These are phyloP conservation scores for Botia almorhae DNA, from an alignment of 2,797 vertebrate genomes.

Conservation along the genomic window DNA sequence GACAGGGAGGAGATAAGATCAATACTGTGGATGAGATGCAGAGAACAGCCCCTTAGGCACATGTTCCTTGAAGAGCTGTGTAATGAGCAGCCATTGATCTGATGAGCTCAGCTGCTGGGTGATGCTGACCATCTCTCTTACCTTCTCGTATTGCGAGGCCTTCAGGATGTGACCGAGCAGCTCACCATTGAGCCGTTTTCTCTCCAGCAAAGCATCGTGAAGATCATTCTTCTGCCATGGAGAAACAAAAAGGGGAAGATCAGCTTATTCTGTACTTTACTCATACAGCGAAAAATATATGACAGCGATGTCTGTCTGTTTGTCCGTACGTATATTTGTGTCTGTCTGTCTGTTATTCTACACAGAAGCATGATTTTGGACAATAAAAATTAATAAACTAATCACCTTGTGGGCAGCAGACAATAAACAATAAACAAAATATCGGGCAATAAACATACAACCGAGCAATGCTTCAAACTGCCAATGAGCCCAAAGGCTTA, in stretches of 20 bases:
- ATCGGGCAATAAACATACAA: too few species aligned
- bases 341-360: too few species aligned
- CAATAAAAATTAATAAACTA: not conserved
- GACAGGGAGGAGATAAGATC: slow-evolving; percentile 19
- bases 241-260: not conserved
- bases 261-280: not conserved
- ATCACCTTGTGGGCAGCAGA: slow-evolving; percentile 9
- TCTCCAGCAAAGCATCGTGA: slow-evolving; percentile 78
- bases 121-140: slow-evolving; percentile 61
- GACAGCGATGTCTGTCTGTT: too few species aligned
- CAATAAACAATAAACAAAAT: too few species aligned
- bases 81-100: slow-evolving; percentile 62
- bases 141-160: slow-evolving; percentile 81
- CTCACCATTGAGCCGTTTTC: slow-evolving; percentile 75
- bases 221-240: slow-evolving; percentile 81
- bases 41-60: slow-evolving; percentile 28
- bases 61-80: slow-evolving; percentile 38
- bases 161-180: slow-evolving; percentile 74
- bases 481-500: too few species aligned
- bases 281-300: not conserved
- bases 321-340: too few species aligned
- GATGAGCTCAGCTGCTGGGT: slow-evolving; percentile 1
- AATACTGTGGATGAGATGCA: slow-evolving; percentile 40
- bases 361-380: not conserved
- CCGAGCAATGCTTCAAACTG: too few species aligned